Evolutionary conservation across 2,888 invertebrate species (phyloP).

Genomic region (Argyresthia goedartella): DNA sequence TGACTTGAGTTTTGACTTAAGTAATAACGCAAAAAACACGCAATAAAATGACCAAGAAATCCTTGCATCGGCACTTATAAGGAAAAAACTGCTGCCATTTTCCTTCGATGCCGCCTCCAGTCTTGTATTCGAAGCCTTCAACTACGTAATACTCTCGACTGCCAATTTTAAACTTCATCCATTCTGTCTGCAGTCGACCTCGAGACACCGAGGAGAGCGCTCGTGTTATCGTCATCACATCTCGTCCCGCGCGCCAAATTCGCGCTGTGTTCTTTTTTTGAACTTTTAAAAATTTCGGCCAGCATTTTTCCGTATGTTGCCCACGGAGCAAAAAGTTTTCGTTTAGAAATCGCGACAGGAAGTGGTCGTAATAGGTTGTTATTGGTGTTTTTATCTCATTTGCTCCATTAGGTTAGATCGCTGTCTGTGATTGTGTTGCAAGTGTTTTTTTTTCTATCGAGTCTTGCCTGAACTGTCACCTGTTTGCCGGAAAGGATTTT

Average conservation of each 20-base stretch:
- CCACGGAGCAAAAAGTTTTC: background rate
- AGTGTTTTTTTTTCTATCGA: conserved; percentile 20
- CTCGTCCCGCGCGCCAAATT: conserved; percentile 45
- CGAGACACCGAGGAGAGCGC: conserved; percentile 43
- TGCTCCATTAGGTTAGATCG: conserved; percentile 8
- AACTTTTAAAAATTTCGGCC: background rate
- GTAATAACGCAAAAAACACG: no score
- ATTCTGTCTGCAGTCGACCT: conserved; percentile 52
- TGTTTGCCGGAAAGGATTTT: conserved; percentile 23
- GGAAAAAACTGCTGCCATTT: conserved; percentile 37
- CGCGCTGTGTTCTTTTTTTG: conserved; percentile 13
- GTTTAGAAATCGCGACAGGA: background rate
- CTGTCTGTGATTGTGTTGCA: conserved; percentile 32
- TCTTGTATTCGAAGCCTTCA: conserved; percentile 35
- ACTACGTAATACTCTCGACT: conserved; percentile 42
- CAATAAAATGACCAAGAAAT: background rate
- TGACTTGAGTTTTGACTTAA: no score
- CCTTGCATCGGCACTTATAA: conserved; percentile 11
- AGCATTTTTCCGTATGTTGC: background rate
- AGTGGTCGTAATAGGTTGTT: background rate
- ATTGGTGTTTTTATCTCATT: conserved; percentile 8
- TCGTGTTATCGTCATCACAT: conserved; percentile 35
- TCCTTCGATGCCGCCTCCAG: conserved; percentile 51
- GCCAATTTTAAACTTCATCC: conserved; percentile 21
- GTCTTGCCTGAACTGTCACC: conserved; percentile 30